Evolutionary conservation across 2,888 invertebrate genomes (phyloP), one percentile per base, ranked within the genome.

Genomic region (Myopa testacea): DNA sequence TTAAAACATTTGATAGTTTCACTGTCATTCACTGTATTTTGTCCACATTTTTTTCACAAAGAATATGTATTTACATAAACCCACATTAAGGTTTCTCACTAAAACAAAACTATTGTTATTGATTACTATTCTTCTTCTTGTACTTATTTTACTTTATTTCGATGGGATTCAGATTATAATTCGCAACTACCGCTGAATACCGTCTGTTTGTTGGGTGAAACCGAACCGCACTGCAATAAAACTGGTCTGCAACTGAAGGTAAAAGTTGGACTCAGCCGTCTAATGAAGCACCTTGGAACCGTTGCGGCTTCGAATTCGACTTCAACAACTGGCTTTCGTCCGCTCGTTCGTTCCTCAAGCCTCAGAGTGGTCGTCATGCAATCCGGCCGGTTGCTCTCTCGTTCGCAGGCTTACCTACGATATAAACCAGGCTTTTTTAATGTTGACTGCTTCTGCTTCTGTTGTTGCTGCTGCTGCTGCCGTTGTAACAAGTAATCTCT

Each of bases 201-300:
- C 55, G n/a, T 45, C 7, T 45, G 45, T 45, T 6, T 45, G 45
- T 45, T 6, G 4, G 55, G 80, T 79, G 78, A 63, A 69, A 38
- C 77, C 68, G 81, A 80, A 81, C 80, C 83, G 82, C 78, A 78
- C 83, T 78, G 80, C 77, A 79, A 79, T 81, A 80, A 83, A 83
- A 81, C 83, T 81, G 81, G 82, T 82, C 82, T 83, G 80, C 80
- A 81, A 83, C 83, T 83, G 82, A 83, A 81, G 82, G 73, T 78
- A 79, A 78, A 80, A 81, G 79, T 81, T 75, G 78, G 78, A 67
- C 80, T 82, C 80, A 77, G 67, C 70, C 76, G 79, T 78, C 75
- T 80, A 80, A 80, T 81, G 81, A 80, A 80, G 77, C 79, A 69
- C 75, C 75, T 75, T 69, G 60, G 58, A 68, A 63, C 34, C 37